Evolutionary conservation across 2,113 vertebrate species (phyloP).

Genomic region (Pterocles burchelli): DNA sequence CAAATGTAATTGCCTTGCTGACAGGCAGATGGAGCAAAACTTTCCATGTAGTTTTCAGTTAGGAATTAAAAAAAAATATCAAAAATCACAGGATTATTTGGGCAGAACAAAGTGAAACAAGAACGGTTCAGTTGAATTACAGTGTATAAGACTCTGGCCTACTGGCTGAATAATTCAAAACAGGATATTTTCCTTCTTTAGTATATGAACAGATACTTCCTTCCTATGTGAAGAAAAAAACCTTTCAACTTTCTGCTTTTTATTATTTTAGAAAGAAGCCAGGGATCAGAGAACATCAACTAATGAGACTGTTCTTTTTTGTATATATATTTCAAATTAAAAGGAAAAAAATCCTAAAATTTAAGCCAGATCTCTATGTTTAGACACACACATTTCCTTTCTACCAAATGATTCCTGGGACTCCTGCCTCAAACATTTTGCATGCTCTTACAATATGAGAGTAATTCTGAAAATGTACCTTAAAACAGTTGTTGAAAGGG

Average conservation of each 20-base stretch:
- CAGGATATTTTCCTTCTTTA: conserved; percentile 40
- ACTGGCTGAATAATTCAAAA: conserved; percentile 40
- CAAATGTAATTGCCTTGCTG: neutral
- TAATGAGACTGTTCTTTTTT: conserved; percentile 37
- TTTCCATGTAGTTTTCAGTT: neutral
- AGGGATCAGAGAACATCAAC: conserved; percentile 39
- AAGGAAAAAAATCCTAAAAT: conserved; percentile 23
- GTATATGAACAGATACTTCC: conserved; percentile 31
- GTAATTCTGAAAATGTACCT: neutral
- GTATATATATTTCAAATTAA: conserved; percentile 47
- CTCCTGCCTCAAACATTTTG: neutral
- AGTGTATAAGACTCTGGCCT: neutral
- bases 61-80: neutral
- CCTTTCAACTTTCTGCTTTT: conserved; percentile 29
- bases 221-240: conserved; percentile 44
- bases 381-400: neutral
- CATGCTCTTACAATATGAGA: neutral
- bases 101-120: neutral
- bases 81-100: neutral
- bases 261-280: conserved; percentile 60
- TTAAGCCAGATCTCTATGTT: conserved; percentile 31
- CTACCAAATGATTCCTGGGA: neutral
- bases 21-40: neutral
- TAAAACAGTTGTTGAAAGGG: neutral
- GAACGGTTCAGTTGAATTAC: neutral